Percentiles rank a stretch among this genome's conserved stretches.
Evolutionary conservation across 2,113 vertebrate genomes (phyloP).

Genomic region (Hippoglossus stenolepis): DNA sequence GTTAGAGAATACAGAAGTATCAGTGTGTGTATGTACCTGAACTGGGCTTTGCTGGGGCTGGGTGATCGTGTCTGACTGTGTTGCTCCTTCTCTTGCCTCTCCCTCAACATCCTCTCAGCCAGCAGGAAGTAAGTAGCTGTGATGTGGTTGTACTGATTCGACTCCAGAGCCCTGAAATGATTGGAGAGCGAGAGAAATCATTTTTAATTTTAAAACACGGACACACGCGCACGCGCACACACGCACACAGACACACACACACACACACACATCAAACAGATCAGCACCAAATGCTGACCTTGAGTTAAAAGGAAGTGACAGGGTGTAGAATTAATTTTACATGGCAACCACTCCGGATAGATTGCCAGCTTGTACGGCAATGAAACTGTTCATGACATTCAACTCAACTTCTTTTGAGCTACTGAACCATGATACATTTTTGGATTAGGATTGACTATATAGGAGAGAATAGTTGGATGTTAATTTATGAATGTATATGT

Average conservation of each 20-base stretch:
- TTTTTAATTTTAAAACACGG: slow-evolving; percentile 9
- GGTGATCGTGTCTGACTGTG: slow-evolving; percentile 91
- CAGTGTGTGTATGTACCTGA: slow-evolving; percentile 85
- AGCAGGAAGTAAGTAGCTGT: slow-evolving; percentile 98
- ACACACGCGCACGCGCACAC: neutral
- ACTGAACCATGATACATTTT: slow-evolving; percentile 17
- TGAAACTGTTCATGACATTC: slow-evolving; percentile 52
- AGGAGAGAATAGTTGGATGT: slow-evolving; percentile 13
- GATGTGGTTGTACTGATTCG: slow-evolving; percentile 99
- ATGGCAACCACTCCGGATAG: slow-evolving; percentile 32
- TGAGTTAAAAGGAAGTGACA: slow-evolving; percentile 36
- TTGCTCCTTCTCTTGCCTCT: slow-evolving; percentile 95
- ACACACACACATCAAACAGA: slow-evolving; percentile 3
- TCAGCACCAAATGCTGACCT: slow-evolving; percentile 12
- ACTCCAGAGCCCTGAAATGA: slow-evolving; percentile 91
- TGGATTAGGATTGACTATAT: slow-evolving; percentile 9
- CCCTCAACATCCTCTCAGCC: slow-evolving; percentile 95
- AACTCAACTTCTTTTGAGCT: slow-evolving; percentile 22
- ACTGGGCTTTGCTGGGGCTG: slow-evolving; percentile 98
- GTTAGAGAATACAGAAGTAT: slow-evolving; percentile 41
- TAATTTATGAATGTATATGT: neutral
- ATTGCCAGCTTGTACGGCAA: slow-evolving; percentile 50
- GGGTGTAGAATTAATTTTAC: slow-evolving; percentile 50
- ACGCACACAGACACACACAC: neutral
- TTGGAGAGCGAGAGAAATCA: neutral